Evolutionary conservation across 2,113 vertebrate genomes (phyloP), one percentile per base, ranked within the genome.

Genomic region (Collichthys lucidus): DNA sequence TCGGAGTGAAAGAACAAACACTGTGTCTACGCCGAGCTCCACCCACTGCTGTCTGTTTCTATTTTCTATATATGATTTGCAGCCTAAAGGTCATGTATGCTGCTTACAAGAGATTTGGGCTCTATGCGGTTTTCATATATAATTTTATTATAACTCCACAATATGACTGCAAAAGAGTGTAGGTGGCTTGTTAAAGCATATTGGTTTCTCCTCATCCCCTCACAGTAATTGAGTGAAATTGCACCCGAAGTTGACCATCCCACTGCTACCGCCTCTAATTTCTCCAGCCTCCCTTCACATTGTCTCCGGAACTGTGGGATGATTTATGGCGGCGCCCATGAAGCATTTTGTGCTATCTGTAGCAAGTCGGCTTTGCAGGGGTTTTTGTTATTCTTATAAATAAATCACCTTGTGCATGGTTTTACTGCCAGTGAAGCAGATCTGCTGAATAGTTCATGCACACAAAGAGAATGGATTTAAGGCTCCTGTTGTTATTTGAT

Each of bases 361-460:
- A 1, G 66, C 79, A 59, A 66, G 61, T 6, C 42, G 29, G 47
- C 60, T 83, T 73, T 61, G 62, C 61, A 68, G 69, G 31, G 67
- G 63, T 86, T 88, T 88, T 85, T 74, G 77, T 87, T 84, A 76
- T 88, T 82, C 29, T 82, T 80, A 82, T 88, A 80, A 85, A 91
- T 92, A 90, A 89, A 92, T 91, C 69, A 86, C 61, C 52, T 50
- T 26, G 61, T 65, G 52, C 14, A 9, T 73, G 70, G 63, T 77
- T 86, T 75, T 63, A 66, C 64, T 78, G 79, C 72, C 72, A 49
- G 63, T 76, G 55, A 71, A 73, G 77, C 74, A 86, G 73, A 85
- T 69, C 65, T 79, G 67, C 73, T 79, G 69, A 86, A 87, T 56
- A 77, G 79, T 73, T 50, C 14, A 73, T 62, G 65, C n/a, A 68